Base-by-base conservation (phyloP, 2,888 invertebrate species). In the Agriotes lineatus region DNA sequence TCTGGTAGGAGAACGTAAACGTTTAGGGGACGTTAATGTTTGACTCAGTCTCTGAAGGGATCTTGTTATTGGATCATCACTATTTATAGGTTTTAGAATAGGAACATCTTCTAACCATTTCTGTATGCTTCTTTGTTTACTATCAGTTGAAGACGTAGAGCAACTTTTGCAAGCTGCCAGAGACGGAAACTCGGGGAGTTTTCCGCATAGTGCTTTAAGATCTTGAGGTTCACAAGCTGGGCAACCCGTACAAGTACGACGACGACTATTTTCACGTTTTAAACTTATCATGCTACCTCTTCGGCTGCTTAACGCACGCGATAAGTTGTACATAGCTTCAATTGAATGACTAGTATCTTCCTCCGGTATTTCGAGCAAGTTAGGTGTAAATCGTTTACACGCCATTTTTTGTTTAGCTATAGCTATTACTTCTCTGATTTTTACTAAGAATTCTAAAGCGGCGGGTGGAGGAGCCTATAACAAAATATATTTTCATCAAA, bases 391-490 rank as follows among this genome's bases (percentile, higher is more conserved):
- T 67, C 91, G 88, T 83, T 95, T 95, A 0, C 91, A 85, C 39
- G 90, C 89, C 92, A 96, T 95, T 85, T 95, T 95, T 77, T 93
- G 93, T 80, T 95, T 95, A 5, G 96, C 96, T 56, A 96, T 91
- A 42, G 94, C 88, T 76, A 96, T 96, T 4, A 96, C 96, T 86
- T 96, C 95, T 70, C 96, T 90, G 71, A 96, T 95, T 87, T 95
- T 95, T 0, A 90, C 88, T 56, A 96, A 86, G 82, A 96, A 96
- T 83, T 96, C 96, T 74, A 96, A 85, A 19, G 96, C 96, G 60
- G 95, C 95, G 42, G 94, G 93, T 48, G 96, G 96, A 18, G 96
- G 96, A 75, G 94, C 91, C 92, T 95, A n/a, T 14, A 48, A 37
- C 57, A 70, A 50, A 52, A 61, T 18, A 60, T 56, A 61, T 65